Evolutionary conservation across 1,140 invertebrate species (phyloP).

Genomic region (Medauroidea extradentata): DNA sequence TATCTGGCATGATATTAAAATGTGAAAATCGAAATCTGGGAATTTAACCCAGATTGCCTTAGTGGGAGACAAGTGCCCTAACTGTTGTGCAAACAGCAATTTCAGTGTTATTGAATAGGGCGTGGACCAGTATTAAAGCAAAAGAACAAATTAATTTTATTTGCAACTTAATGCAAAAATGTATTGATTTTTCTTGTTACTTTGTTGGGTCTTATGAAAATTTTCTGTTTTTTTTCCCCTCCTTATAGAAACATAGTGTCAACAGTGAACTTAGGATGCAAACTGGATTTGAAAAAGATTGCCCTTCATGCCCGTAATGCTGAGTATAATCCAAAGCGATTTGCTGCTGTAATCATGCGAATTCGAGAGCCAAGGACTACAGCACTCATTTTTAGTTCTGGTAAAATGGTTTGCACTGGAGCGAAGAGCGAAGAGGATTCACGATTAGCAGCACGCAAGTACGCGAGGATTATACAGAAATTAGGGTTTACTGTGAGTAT

Average conservation of each 20-base stretch:
- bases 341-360: constrained; percentile 99
- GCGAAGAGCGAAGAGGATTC: constrained; percentile 99
- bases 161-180: too few species aligned
- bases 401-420: constrained; percentile 99
- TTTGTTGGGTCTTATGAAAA: too few species aligned
- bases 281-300: constrained; percentile 95
- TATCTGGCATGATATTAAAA: too few species aligned
- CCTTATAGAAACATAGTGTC: constrained; percentile 91
- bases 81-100: too few species aligned
- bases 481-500: constrained; percentile 67
- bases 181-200: too few species aligned
- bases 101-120: too few species aligned
- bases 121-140: too few species aligned
- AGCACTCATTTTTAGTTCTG: constrained; percentile 97
- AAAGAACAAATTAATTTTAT: too few species aligned
- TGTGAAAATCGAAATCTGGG: too few species aligned
- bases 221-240: too few species aligned
- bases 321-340: constrained; percentile 99
- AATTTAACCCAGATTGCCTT: too few species aligned
- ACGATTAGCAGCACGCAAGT: constrained; percentile 93
- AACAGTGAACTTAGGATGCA: constrained; percentile 95
- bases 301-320: constrained; percentile 98
- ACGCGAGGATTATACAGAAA: constrained; percentile 99
- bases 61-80: too few species aligned
- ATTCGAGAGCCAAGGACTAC: constrained; percentile 98